A percentile compares a stretch with the other conserved stretches of the same genome.
These are phyloP conservation scores for Pterostichus niger DNA, from an alignment of 2,888 invertebrate genomes.

Conservation along the genomic window DNA sequence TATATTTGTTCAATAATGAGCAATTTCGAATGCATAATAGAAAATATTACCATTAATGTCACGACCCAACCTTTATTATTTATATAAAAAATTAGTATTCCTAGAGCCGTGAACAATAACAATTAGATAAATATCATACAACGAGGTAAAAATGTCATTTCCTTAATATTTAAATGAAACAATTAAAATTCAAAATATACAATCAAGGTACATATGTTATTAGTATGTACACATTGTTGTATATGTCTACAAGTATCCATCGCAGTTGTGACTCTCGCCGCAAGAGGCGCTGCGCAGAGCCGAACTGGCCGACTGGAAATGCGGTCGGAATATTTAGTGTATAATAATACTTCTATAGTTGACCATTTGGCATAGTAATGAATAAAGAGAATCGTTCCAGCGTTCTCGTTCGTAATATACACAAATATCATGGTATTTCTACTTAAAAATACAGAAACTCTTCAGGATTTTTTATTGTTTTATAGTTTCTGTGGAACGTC, in stretches of 20 bases:
- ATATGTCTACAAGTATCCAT: conserved; percentile 25
- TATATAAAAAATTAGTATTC: conserved; percentile 65
- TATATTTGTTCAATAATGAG: conserved; percentile 26
- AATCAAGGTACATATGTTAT: conserved; percentile 67
- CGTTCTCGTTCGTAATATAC: conserved; percentile 47
- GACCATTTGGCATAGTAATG: conserved; percentile 66
- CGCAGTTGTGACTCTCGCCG: background rate
- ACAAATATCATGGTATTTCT: conserved; percentile 59
- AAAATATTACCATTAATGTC: conserved; percentile 66
- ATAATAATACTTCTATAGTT: conserved; percentile 66
- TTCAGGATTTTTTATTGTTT: conserved; percentile 55
- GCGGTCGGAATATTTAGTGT: conserved; percentile 64
- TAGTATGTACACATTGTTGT: conserved; percentile 66
- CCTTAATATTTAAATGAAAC: conserved; percentile 67
- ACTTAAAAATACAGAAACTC: conserved; percentile 54
- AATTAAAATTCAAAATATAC: conserved; percentile 67
- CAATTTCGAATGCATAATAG: conserved; percentile 23
- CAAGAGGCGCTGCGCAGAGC: conserved; percentile 26
- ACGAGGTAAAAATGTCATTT: conserved; percentile 66
- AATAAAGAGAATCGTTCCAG: conserved; percentile 55
- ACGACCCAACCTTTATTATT: conserved; percentile 63
- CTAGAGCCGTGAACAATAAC: conserved; percentile 57
- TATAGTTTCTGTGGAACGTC: conserved; percentile 59
- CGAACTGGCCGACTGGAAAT: conserved; percentile 55
- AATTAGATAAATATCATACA: conserved; percentile 67